These are phyloP conservation scores for Cyanoderma ruficeps DNA, from an alignment of 2,113 vertebrate genomes.

Conservation along the genomic window DNA sequence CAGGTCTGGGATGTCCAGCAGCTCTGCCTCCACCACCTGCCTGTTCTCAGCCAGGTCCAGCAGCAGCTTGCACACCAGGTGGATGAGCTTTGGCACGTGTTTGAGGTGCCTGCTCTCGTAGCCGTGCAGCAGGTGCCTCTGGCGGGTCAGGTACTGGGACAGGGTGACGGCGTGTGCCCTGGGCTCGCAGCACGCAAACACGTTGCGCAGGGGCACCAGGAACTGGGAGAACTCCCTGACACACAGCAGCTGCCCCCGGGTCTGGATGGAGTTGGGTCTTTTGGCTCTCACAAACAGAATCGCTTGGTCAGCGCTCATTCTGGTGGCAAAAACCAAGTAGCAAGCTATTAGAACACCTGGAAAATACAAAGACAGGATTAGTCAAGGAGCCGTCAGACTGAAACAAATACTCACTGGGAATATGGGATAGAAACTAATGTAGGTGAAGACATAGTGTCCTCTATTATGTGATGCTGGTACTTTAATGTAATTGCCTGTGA, in stretches of 20 bases:
- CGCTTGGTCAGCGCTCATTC: constrained; percentile 95
- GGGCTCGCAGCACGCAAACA: constrained; percentile 90
- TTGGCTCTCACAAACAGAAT: constrained; percentile 95
- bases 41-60: constrained; percentile 88
- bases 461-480: not conserved
- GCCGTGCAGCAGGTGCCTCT: constrained; percentile 93
- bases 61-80: constrained; percentile 86
- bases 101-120: constrained; percentile 94
- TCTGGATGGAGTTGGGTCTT: constrained; percentile 94
- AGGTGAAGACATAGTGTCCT: not conserved
- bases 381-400: not conserved
- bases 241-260: constrained; percentile 91
- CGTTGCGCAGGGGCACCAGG: constrained; percentile 85
- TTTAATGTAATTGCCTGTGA: not conserved
- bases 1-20: constrained; percentile 81
- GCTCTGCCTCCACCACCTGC: constrained; percentile 76
- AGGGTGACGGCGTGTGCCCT: constrained; percentile 84
- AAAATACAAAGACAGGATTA: not conserved
- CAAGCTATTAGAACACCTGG: constrained; percentile 93
- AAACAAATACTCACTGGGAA: not conserved
- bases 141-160: constrained; percentile 90
- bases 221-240: constrained; percentile 94
- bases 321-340: constrained; percentile 92
- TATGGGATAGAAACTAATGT: not conserved
- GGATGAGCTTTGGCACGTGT: constrained; percentile 90